Evolutionary conservation across 2,888 invertebrate species (phyloP), one percentile per base, ranked within the genome.

Genomic region (Phengaris alcon): DNA sequence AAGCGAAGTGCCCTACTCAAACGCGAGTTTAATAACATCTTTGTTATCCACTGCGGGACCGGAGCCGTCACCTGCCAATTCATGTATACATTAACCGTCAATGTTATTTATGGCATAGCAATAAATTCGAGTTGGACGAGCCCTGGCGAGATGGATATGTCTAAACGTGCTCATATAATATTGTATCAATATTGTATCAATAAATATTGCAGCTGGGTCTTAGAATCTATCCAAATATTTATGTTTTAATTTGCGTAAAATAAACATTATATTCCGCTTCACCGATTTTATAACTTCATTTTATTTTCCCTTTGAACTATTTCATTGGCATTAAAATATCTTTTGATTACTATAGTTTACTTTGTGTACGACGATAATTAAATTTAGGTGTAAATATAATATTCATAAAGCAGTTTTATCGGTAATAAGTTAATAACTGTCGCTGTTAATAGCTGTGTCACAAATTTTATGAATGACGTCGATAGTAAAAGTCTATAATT

Each of bases 81-180:
- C 78, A 64, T 76, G 75, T 75, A 79, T 79, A 79, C 82, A 79
- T 80, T 80, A 82, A 79, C 79, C 81, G 79, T 82, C 82, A 80
- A 79, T 81, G 83, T 82, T 83, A 84, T 85, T 84, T 83, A 85
- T 82, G 82, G 80, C 78, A 78, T 73, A 76, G 80, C 80, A 79
- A 81, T 83, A 83, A 83, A 84, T 84, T 81, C 78, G 73, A 79
- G 77, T 78, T 75, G 77, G 76, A 77, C 79, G 75, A 77, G 76
- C 79, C 78, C 77, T 76, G 79, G 79, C 77, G 76, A 78, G 79
- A 81, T 77, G 77, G 78, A 80, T 79, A 75, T 75, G 77, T 78
- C 77, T 77, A 75, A 74, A 72, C 57, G 76, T 77, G 77, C 77
- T 77, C 78, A 79, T 80, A 79, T n/a, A n/a, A n/a, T 79, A 78